phyloP scores from a whole-genome alignment of 2,113 vertebrate species.

The Peucedramus taeniatus region DNA sequence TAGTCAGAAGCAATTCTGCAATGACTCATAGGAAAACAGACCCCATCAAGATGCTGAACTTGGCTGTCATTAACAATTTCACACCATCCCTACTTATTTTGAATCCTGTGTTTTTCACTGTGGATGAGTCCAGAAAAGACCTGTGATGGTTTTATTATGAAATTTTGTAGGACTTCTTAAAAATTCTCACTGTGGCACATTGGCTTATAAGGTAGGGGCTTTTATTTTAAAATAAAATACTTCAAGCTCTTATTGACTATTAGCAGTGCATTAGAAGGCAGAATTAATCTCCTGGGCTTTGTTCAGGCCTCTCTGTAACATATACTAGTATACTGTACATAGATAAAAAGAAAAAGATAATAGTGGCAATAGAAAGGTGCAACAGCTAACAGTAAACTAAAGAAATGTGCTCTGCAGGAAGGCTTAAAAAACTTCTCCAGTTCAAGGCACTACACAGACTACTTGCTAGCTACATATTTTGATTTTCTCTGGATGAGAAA shows the following conservation, averaged over 20 bases:
- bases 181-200: background rate
- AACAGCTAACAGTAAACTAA: background rate
- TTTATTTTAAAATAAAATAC: background rate
- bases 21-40: background rate
- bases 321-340: background rate
- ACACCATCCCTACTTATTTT: background rate
- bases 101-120: background rate
- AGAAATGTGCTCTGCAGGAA: background rate
- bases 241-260: background rate
- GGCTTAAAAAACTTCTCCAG: background rate
- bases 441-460: background rate
- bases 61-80: background rate
- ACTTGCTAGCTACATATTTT: background rate
- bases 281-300: background rate
- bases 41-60: background rate
- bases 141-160: background rate
- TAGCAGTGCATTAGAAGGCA: background rate
- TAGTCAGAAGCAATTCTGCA: background rate
- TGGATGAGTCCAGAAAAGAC: background rate
- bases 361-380: background rate
- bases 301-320: background rate
- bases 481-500: background rate
- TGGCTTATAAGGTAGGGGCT: background rate
- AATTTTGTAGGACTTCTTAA: background rate
- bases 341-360: background rate